Percentiles rank a stretch among this genome's conserved stretches.
phyloP scores from a whole-genome alignment of 2,797 vertebrate species.

The Melanotaenia maccullochi region DNA sequence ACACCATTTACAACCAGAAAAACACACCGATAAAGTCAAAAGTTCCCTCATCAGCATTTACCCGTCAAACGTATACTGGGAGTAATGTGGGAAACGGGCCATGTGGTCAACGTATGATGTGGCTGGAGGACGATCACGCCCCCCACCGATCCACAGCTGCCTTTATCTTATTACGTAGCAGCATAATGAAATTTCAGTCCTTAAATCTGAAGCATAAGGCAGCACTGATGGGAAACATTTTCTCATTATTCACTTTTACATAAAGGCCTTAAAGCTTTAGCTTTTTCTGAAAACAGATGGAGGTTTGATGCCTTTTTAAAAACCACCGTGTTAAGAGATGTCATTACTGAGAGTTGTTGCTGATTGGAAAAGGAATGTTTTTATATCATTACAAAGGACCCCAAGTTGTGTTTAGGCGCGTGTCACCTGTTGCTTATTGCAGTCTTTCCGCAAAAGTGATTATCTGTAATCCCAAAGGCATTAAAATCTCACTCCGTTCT shows the following conservation, averaged over 20 bases:
- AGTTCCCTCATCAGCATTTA: no score
- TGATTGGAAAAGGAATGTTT: slow-evolving; percentile 22
- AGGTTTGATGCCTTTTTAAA: slow-evolving; percentile 24
- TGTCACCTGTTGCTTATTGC: slow-evolving; percentile 62
- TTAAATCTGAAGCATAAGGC: slow-evolving; percentile 34
- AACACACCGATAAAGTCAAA: neutral
- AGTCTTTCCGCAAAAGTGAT: slow-evolving; percentile 47
- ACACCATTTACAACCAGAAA: no score
- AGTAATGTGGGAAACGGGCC: no score
- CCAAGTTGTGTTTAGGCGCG: slow-evolving; percentile 17
- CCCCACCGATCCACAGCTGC: neutral
- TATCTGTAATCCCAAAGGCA: slow-evolving; percentile 38
- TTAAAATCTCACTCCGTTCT: slow-evolving; percentile 36
- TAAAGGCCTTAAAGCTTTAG: neutral
- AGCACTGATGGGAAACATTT: slow-evolving; percentile 27
- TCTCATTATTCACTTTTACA: neutral
- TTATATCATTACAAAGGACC: neutral
- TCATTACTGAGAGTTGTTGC: slow-evolving; percentile 20
- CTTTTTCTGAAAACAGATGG: slow-evolving; percentile 16
- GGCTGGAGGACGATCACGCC: neutral
- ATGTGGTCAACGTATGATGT: no score
- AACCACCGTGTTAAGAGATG: slow-evolving; percentile 3
- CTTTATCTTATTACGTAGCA: slow-evolving; percentile 10
- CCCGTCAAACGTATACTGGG: neutral
- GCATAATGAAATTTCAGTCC: slow-evolving; percentile 23